Evolutionary conservation across 2,888 invertebrate species (phyloP).

Genomic region (Acholoe squamosa): DNA sequence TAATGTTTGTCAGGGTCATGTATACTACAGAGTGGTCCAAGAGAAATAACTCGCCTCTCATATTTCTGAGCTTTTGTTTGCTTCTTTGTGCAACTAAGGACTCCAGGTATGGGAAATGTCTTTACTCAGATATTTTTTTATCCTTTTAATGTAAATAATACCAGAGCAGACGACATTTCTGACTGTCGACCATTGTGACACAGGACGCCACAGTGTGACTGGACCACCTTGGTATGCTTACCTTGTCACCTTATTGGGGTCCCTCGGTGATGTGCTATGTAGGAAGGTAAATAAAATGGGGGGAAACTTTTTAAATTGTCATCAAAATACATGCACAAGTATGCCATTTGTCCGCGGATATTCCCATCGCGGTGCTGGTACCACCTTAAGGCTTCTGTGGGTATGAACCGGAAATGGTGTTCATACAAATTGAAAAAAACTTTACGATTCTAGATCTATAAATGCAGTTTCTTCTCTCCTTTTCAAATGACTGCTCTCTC

Average conservation of each 20-base stretch:
- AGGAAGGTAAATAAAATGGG: too few relatives aligned
- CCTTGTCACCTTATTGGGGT: not conserved
- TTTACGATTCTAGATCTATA: too few relatives aligned
- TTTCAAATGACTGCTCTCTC: too few relatives aligned
- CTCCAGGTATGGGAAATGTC: not conserved
- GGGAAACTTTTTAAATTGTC: too few relatives aligned
- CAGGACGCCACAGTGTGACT: not conserved
- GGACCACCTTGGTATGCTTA: conserved; percentile 20
- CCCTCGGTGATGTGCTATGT: too few relatives aligned
- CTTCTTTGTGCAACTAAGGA: not conserved
- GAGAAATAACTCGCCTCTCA: not conserved
- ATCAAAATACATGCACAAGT: too few relatives aligned
- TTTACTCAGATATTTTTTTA: not conserved
- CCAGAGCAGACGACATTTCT: not conserved
- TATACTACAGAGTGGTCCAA: not conserved
- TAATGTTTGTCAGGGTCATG: conserved; percentile 7
- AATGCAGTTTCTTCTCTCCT: too few relatives aligned
- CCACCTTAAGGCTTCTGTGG: too few relatives aligned
- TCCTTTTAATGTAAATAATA: not conserved
- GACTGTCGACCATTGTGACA: not conserved
- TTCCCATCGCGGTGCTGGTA: too few relatives aligned
- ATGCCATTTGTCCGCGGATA: too few relatives aligned
- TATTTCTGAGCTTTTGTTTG: not conserved
- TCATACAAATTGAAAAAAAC: too few relatives aligned
- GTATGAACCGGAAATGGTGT: too few relatives aligned